Evolutionary conservation across 2,797 vertebrate species (phyloP).

Genomic region (Hippopotamyrus pictus): DNA sequence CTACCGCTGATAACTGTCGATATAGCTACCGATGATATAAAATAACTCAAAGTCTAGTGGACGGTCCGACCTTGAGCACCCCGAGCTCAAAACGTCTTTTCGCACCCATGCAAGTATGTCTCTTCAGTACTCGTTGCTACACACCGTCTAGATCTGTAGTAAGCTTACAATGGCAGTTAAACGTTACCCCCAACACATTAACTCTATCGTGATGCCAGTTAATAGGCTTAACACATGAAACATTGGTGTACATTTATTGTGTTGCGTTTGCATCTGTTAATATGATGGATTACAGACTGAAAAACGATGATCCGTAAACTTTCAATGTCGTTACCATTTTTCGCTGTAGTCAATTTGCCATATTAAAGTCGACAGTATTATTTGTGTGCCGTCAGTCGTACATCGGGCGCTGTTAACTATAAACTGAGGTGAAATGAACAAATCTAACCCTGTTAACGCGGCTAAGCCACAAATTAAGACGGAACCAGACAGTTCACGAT

Average conservation of each 20-base stretch:
- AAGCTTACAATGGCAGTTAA: background rate
- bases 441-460: background rate
- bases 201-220: background rate
- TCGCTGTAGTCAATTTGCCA: background rate
- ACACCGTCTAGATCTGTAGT: background rate
- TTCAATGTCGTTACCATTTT: background rate
- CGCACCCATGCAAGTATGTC: background rate
- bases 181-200: background rate
- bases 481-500: background rate
- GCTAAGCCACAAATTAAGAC: background rate
- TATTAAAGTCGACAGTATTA: background rate
- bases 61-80: background rate
- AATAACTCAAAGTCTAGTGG: background rate
- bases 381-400: background rate
- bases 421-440: background rate
- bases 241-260: background rate
- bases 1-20: background rate
- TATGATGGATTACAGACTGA: background rate
- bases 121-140: background rate
- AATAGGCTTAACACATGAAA: background rate
- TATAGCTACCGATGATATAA: background rate
- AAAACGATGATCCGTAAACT: background rate
- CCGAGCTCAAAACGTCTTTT: background rate
- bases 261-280: background rate
- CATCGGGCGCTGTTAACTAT: background rate